Conservation (phyloP, 2,888 invertebrate species). For the Cephus nigrinus region DNA sequence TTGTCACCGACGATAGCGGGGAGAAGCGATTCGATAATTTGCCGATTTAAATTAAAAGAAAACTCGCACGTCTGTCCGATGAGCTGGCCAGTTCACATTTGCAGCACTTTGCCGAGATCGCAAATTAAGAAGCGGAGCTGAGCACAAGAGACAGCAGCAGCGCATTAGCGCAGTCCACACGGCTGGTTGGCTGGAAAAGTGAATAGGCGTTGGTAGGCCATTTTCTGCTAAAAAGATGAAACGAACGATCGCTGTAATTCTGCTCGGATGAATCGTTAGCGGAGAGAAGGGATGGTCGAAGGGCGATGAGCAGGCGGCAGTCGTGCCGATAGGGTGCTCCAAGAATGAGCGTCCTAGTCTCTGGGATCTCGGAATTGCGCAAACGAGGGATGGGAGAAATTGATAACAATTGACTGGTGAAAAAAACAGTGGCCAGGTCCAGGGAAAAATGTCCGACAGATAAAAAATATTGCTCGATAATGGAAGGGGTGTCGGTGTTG, state of each 20-base stretch:
- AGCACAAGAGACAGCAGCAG: no score
- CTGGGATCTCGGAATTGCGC: background rate
- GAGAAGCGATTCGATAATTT: background rate
- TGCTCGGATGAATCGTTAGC: background rate
- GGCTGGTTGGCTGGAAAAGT: no score
- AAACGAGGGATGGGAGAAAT: constrained; percentile 2
- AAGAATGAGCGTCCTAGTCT: background rate
- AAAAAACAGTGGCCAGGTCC: constrained; percentile 5
- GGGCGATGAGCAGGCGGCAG: background rate
- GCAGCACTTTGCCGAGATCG: no score
- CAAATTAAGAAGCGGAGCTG: no score
- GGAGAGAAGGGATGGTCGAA: background rate
- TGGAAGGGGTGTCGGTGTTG: constrained; percentile 8
- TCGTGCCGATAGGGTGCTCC: background rate
- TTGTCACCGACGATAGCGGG: background rate
- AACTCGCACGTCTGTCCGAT: no score
- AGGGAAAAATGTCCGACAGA: constrained; percentile 11
- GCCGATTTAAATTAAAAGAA: no score
- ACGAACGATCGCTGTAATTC: background rate
- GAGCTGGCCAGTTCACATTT: no score
- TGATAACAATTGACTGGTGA: constrained; percentile 9
- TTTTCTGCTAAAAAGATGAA: background rate
- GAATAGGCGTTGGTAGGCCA: no score
- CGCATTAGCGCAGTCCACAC: no score
- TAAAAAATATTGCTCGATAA: constrained; percentile 13